These are phyloP conservation scores for Pomatorhinus ruficollis DNA, from an alignment of 2,113 vertebrate genomes.

Conservation along the genomic window DNA sequence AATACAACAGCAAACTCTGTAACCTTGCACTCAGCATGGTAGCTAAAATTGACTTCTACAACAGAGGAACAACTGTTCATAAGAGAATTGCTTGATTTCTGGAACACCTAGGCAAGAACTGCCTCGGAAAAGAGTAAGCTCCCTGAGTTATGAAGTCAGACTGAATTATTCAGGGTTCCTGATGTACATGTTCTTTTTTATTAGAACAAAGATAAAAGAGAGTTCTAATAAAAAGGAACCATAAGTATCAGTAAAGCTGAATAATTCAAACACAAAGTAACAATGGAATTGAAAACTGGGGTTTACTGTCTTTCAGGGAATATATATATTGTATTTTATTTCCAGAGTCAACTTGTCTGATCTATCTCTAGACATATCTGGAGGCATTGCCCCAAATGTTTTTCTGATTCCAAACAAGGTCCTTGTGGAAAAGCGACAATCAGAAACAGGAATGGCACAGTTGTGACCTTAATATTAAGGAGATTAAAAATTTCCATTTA, in stretches of 20 bases:
- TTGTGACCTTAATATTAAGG: background rate
- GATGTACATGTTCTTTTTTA: slow-evolving; percentile 3
- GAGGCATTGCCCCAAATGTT: background rate
- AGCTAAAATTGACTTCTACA: slow-evolving; percentile 28
- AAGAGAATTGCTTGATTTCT: slow-evolving; percentile 35
- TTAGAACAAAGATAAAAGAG: slow-evolving; percentile 7
- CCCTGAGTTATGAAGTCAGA: background rate
- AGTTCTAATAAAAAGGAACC: background rate
- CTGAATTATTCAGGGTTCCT: slow-evolving; percentile 43
- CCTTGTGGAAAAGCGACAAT: background rate
- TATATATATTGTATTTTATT: background rate
- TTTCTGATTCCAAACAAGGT: background rate
- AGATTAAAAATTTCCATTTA: background rate
- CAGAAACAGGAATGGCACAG: background rate
- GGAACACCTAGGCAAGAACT: background rate
- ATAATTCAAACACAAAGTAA: slow-evolving; percentile 5
- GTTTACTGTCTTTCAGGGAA: background rate
- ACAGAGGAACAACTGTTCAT: slow-evolving; percentile 16
- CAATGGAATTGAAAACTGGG: background rate
- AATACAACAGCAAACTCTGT: slow-evolving; percentile 45
- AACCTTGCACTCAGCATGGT: slow-evolving; percentile 38
- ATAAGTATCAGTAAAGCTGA: background rate
- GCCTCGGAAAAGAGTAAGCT: background rate
- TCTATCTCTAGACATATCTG: background rate
- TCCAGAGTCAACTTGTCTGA: background rate